phyloP scores from a whole-genome alignment of 2,888 invertebrate genomes.

The Antitype chi region DNA sequence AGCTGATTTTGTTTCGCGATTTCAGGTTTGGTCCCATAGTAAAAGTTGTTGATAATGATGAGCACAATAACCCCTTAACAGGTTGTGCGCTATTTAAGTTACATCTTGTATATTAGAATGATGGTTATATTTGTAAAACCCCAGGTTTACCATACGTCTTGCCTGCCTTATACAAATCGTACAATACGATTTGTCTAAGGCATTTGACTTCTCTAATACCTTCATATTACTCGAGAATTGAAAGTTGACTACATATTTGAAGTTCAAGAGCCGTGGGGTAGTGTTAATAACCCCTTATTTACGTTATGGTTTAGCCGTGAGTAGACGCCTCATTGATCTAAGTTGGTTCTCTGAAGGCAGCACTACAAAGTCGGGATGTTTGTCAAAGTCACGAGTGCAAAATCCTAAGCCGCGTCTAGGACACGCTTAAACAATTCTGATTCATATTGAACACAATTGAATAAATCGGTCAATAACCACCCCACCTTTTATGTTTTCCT shows the following conservation, averaged over 20 bases:
- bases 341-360: conserved; percentile 39
- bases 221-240: background rate
- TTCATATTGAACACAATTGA: conserved; percentile 68
- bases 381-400: conserved; percentile 77
- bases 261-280: conserved; percentile 8
- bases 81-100: too few species aligned
- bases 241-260: conserved; percentile 12
- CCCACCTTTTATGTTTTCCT: conserved; percentile 72
- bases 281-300: conserved; percentile 30
- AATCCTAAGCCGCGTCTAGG: conserved; percentile 68
- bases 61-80: too few species aligned
- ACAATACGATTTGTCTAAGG: conserved; percentile 4
- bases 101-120: background rate
- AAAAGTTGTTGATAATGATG: too few species aligned
- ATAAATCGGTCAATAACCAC: conserved; percentile 72
- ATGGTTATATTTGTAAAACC: background rate
- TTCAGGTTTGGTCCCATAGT: too few species aligned
- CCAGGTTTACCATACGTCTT: too few species aligned
- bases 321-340: conserved; percentile 39
- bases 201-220: conserved; percentile 27
- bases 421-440: conserved; percentile 67
- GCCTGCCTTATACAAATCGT: too few species aligned
- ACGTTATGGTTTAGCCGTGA: conserved; percentile 16
- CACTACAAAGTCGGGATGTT: conserved; percentile 65
- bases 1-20: too few species aligned